Evolutionary conservation across 1,140 invertebrate genomes (phyloP), one percentile per base, ranked within the genome.

Genomic region (Glossosoma conforme): DNA sequence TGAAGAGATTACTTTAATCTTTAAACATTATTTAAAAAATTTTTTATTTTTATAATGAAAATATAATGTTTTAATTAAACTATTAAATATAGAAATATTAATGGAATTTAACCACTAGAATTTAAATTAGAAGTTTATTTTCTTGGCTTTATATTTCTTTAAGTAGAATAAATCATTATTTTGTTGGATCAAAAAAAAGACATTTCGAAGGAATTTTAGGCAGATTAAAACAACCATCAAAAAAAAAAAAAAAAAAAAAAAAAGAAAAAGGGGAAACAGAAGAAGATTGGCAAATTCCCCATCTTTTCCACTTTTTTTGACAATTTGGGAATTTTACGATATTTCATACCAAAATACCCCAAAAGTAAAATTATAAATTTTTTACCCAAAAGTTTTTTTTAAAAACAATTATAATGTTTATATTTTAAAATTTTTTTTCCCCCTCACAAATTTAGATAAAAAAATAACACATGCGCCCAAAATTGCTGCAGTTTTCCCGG

Each of bases 401-500:
- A 77, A 82, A 83, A 63, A 81, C 70, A 83, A 75, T 73, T 79
- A 77, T 84, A 81, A 72, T 78, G 63, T 63, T 67, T 81, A 82
- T 80, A 80, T 67, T 82, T 75, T 77, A 76, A 76, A 81, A 69
- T 60, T 24, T 52, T 41, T 20, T 68, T 66, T 68, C 65, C 73
- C 60, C 74, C 72, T 79, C 79, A 85, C 78, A 79, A 84, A 60
- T 84, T 84, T 65, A 84, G 74, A 44, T 72, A 77, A 53, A 83
- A 69, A 74, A 79, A 85, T 54, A 85, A 61, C n/a, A 60, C 84
- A 84, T 75, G 85, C 67, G 80, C 82, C 86, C 9, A 86, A 74
- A 59, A 85, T 75, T 77, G 86, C 81, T 44, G 86, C 78, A 76
- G 86, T 86, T 68, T 85, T 81, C 80, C 82, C 86, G 55, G 80